Evolutionary conservation across 1,140 invertebrate genomes (phyloP).

Genomic region (Sitodiplosis mosellana): DNA sequence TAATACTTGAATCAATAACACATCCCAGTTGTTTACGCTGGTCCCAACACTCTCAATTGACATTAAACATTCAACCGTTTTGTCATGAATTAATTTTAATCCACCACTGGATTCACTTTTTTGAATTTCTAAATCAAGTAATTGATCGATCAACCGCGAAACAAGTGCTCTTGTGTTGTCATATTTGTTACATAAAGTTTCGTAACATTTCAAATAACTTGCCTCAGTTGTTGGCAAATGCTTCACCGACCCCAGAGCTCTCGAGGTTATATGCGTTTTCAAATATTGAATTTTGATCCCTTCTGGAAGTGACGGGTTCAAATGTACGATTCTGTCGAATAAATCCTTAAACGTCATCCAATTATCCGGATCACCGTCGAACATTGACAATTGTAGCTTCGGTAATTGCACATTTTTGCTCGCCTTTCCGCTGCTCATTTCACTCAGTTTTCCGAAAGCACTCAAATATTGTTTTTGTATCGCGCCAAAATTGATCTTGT

Average conservation of each 20-base stretch:
- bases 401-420: too few relatives aligned
- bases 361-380: too few relatives aligned
- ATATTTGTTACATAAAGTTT: neutral
- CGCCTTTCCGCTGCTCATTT: too few relatives aligned
- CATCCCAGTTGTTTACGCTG: neutral
- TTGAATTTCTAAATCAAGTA: neutral
- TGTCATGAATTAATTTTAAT: neutral
- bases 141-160: neutral
- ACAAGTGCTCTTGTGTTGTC: neutral
- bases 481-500: too few relatives aligned
- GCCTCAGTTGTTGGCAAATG: neutral
- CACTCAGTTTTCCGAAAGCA: too few relatives aligned
- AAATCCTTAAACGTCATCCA: too few relatives aligned
- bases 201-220: neutral
- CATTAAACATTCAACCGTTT: neutral
- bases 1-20: neutral
- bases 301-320: too few relatives aligned
- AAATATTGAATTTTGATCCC: neutral
- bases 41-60: neutral
- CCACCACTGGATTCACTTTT: neutral
- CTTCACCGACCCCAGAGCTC: neutral
- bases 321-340: too few relatives aligned
- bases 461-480: too few relatives aligned
- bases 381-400: too few relatives aligned
- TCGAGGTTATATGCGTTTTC: neutral